phyloP scores from a whole-genome alignment of 2,797 vertebrate genomes.

The Pantherophis vulpinus region DNA sequence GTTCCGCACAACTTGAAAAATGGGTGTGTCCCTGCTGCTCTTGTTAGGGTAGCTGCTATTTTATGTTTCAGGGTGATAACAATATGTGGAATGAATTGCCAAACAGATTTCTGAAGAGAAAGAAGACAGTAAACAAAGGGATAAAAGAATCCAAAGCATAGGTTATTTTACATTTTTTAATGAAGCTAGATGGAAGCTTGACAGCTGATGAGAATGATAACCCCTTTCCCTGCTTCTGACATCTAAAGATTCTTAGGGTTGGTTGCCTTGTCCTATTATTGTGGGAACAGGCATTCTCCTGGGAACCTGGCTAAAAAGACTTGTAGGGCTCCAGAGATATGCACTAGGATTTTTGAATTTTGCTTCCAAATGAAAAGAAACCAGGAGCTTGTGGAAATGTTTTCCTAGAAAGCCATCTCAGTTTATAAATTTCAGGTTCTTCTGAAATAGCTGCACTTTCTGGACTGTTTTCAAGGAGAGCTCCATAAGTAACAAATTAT shows the following conservation, averaged over 20 bases:
- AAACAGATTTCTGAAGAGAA: background rate
- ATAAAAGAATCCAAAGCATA: background rate
- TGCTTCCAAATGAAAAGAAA: background rate
- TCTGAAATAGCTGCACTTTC: background rate
- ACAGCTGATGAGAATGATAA: background rate
- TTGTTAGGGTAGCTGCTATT: background rate
- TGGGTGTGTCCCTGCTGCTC: background rate
- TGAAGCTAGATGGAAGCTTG: background rate
- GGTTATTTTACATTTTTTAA: background rate
- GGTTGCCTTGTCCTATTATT: background rate
- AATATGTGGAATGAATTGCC: background rate
- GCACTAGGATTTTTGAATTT: background rate
- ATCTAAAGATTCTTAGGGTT: background rate
- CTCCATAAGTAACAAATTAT: background rate
- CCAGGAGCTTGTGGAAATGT: background rate
- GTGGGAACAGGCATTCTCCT: background rate
- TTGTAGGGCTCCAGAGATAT: background rate
- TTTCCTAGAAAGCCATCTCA: background rate
- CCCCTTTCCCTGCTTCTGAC: background rate
- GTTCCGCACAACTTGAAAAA: conserved; percentile 39
- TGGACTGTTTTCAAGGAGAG: background rate
- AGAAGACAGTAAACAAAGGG: background rate
- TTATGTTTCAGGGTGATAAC: background rate
- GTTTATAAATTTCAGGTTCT: background rate
- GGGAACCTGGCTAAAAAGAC: background rate